Base-by-base conservation (phyloP, 2,888 invertebrate species). In the Hirudinaria manillensis region DNA sequence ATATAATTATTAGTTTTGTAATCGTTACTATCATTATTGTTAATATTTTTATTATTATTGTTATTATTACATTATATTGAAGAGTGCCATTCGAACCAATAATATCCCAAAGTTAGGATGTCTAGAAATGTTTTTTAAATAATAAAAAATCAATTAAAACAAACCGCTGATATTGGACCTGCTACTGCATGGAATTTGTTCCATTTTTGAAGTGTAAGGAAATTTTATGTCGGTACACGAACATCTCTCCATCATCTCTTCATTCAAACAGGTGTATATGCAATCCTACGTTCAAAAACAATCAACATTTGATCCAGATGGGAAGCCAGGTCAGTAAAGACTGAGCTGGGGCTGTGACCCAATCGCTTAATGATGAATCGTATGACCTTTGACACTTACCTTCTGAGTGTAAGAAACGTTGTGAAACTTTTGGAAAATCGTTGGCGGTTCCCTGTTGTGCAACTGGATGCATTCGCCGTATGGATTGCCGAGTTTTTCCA, bases 361-460 rank as follows among this genome's bases (percentile, higher is more conserved):
- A 53, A 16, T 53, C 13, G 13, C 13, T 21, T 27, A 61, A 29
- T 21, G 3, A n/a, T 10, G 10, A 61, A 61, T 6, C 6, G 13
- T 27, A 7, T 10, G n/a, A 61, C 13, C 7, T 2, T 61, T 61
- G 7, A 2, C 10, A 45, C 13, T 16, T 1, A 61, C 61, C 10
- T 61, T 61, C 29, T 61, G 24, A 27, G 61, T 27, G 29, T 61
- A 61, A n/a, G 61, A 61, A 24, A 29, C 61, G 61, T 61, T 61
- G 61, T 61, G 29, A 61, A 61, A 61, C 3, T n/a, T 4, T 61
- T 24, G 29, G 19, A 27, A 61, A 61, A 61, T 61, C 19, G 61
- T 61, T 3, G 6, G 4, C 16, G 45, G 45, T 4, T 45, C 10
- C 13, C 45, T 45, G 24, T 61, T 61, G 10, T 16, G n/a, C 3